Conservation (phyloP, 92 coral and sea anemone species). For the Bergia puertoricense region DNA sequence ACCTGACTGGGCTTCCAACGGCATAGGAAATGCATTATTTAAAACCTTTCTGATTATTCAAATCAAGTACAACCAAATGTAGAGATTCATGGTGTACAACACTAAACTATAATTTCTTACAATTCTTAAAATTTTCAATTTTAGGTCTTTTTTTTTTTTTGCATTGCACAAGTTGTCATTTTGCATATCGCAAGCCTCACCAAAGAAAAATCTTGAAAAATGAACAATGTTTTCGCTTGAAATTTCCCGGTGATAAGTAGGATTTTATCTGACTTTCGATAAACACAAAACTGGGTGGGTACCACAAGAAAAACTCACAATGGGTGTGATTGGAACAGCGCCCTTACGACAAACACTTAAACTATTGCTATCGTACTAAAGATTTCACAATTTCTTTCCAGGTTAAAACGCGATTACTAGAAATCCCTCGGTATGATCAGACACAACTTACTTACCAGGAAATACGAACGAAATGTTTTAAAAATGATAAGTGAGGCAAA, state of each 20-base stretch:
- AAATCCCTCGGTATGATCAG: not conserved
- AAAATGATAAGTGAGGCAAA: not conserved
- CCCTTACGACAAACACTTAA: slow-evolving; percentile 12
- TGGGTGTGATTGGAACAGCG: slow-evolving; percentile 45
- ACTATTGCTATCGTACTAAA: not conserved
- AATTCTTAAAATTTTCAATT: slow-evolving; percentile 16
- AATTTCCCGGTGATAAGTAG: slow-evolving; percentile 2
- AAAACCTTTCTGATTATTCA: slow-evolving; percentile 19
- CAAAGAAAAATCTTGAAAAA: not conserved
- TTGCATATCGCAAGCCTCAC: not conserved
- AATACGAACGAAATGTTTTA: not conserved
- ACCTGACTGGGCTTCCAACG: not conserved
- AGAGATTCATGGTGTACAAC: not conserved
- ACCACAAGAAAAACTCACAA: slow-evolving; percentile 14
- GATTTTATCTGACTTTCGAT: not conserved
- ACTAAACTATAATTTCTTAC: not conserved
- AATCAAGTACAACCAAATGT: not conserved
- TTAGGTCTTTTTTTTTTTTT: not conserved
- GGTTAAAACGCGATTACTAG: not conserved
- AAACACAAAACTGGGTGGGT: slow-evolving; percentile 43
- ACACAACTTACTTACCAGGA: not conserved
- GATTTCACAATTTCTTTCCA: slow-evolving; percentile 8
- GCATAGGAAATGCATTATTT: slow-evolving; percentile 29
- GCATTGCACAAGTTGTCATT: too few species aligned
- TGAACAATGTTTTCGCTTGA: not conserved